These are phyloP conservation scores for Corythaixoides concolor DNA, from an alignment of 2,113 vertebrate species.

Conservation along the genomic window DNA sequence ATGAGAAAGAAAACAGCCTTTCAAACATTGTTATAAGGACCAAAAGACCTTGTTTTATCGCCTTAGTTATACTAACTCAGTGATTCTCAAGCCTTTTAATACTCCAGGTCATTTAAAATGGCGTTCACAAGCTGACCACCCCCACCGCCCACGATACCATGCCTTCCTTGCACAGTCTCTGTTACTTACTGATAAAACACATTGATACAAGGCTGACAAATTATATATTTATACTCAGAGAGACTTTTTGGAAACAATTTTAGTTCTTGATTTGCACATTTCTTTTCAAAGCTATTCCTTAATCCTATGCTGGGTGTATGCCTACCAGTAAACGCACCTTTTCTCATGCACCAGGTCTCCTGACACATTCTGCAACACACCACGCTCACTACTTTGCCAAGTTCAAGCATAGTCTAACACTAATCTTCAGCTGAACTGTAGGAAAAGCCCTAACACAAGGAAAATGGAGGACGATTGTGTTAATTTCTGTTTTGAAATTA, in stretches of 20 bases:
- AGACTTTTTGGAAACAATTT: neutral
- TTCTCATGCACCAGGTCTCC: neutral
- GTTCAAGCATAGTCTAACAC: neutral
- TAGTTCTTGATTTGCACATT: neutral
- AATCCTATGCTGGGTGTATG: neutral
- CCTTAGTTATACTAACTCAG: constrained; percentile 55
- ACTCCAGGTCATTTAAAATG: constrained; percentile 6
- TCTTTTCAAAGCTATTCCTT: neutral
- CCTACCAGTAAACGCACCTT: neutral
- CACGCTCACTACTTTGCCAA: neutral
- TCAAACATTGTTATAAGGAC: constrained; percentile 84
- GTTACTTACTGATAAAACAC: neutral
- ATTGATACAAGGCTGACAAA: neutral
- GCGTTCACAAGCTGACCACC: neutral
- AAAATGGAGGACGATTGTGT: neutral
- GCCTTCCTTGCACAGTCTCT: constrained; percentile 24
- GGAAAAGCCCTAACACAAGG: neutral
- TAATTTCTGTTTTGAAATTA: neutral
- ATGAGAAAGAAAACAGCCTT: constrained; percentile 86
- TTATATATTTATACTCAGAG: neutral
- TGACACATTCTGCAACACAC: neutral
- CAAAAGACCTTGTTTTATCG: constrained; percentile 67
- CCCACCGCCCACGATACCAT: neutral
- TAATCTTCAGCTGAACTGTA: neutral
- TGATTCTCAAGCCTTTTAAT: constrained; percentile 56